phyloP scores from a whole-genome alignment of 2,797 vertebrate genomes.

The Sebastolobus alascanus region DNA sequence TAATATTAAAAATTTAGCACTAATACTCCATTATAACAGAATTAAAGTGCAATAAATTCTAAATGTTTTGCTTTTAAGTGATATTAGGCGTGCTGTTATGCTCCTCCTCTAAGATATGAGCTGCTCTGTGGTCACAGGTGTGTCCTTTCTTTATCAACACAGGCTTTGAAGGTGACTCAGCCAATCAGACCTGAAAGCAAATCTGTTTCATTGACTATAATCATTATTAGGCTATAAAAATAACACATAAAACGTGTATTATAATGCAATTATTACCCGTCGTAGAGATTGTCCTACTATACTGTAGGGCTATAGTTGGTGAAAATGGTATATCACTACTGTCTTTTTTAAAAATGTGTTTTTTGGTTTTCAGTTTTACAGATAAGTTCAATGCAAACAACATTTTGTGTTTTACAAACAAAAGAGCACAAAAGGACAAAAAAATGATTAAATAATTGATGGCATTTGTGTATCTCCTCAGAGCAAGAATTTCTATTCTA shows the following conservation, averaged over 20 bases:
- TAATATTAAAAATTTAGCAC: background rate
- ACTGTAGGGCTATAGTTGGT: no score
- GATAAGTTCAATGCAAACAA: no score
- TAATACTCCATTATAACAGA: background rate
- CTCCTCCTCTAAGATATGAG: conserved; percentile 6
- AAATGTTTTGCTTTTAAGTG: background rate
- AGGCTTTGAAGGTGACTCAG: conserved; percentile 4
- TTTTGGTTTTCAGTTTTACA: no score
- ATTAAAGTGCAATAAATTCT: background rate
- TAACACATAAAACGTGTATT: background rate
- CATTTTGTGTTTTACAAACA: no score
- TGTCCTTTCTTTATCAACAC: conserved; percentile 30
- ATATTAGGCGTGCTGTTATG: background rate
- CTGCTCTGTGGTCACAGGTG: conserved; percentile 17
- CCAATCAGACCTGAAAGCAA: background rate
- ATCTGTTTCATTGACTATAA: background rate
- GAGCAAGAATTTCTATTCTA: background rate
- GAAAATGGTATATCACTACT: no score
- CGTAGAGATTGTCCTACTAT: no score
- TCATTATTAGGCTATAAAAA: background rate
- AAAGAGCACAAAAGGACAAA: no score
- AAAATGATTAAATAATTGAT: no score
- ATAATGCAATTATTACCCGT: background rate
- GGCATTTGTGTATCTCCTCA: background rate
- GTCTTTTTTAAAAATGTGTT: no score